Evolutionary conservation across 1,140 invertebrate species (phyloP).

Genomic region (Lucilia cuprina): DNA sequence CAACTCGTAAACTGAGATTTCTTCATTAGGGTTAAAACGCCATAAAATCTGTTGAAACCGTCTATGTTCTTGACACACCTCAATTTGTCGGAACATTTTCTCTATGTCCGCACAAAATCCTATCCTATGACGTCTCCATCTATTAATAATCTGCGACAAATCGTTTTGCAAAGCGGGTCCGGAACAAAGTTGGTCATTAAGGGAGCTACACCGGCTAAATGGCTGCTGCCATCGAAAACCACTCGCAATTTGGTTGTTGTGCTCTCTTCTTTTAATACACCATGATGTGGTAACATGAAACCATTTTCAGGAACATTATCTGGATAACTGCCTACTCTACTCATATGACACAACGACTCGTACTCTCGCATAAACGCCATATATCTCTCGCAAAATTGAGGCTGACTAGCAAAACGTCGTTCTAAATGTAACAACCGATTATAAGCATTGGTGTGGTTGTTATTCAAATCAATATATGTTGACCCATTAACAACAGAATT

Average conservation of each 20-base stretch:
- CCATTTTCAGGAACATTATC: background rate
- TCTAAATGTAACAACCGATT: background rate
- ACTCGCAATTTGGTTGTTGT: background rate
- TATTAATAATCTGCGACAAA: slow-evolving; percentile 46
- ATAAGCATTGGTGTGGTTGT: background rate
- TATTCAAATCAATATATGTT: background rate
- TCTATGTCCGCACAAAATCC: slow-evolving; percentile 57
- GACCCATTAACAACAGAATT: background rate
- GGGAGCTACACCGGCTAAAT: background rate
- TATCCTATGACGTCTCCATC: slow-evolving; percentile 39
- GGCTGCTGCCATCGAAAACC: background rate
- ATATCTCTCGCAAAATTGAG: slow-evolving; percentile 18
- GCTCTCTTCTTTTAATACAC: background rate
- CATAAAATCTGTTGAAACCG: slow-evolving; percentile 61
- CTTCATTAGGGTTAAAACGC: slow-evolving; percentile 44
- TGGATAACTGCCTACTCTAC: background rate
- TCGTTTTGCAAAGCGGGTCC: slow-evolving; percentile 55
- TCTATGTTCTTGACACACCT: no score
- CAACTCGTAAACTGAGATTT: slow-evolving; percentile 49
- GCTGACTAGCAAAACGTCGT: background rate
- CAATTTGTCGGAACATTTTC: slow-evolving; percentile 63
- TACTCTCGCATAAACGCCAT: background rate
- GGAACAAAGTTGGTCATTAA: slow-evolving; percentile 21
- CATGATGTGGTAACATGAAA: slow-evolving; percentile 1
- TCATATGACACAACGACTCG: background rate